phyloP scores from a whole-genome alignment of 2,113 vertebrate species.

The Myotis davidii region DNA sequence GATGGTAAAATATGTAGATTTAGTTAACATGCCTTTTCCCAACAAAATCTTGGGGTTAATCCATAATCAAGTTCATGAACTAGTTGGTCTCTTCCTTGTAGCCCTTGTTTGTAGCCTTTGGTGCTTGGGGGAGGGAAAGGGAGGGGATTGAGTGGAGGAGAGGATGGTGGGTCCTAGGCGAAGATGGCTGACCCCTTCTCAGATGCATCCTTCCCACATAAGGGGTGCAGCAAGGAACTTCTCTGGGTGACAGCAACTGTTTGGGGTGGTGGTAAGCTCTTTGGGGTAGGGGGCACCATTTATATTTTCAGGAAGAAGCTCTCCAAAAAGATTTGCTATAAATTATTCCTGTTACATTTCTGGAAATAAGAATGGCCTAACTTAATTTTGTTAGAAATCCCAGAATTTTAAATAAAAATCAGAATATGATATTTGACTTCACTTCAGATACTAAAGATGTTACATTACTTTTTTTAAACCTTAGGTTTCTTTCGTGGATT shows the following conservation, averaged over 20 bases:
- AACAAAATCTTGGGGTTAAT: neutral
- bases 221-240: neutral
- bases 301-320: slow-evolving; percentile 35
- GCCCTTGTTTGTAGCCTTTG: slow-evolving; percentile 29
- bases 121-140: neutral
- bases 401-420: neutral
- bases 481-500: neutral
- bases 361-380: slow-evolving; percentile 3
- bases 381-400: slow-evolving; percentile 42
- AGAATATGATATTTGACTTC: slow-evolving; percentile 25
- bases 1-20: slow-evolving; percentile 1
- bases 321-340: neutral
- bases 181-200: neutral
- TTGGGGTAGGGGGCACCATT: neutral
- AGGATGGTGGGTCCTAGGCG: neutral
- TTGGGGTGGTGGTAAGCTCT: neutral
- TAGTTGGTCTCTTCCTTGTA: neutral
- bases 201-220: neutral
- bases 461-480: neutral
- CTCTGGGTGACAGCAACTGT: neutral
- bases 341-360: neutral
- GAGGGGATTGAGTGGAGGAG: neutral
- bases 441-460: slow-evolving; percentile 3
- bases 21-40: slow-evolving; percentile 14
- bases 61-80: neutral